Conservation (phyloP, 2,888 invertebrate genomes). For the Drosophila robusta region DNA sequence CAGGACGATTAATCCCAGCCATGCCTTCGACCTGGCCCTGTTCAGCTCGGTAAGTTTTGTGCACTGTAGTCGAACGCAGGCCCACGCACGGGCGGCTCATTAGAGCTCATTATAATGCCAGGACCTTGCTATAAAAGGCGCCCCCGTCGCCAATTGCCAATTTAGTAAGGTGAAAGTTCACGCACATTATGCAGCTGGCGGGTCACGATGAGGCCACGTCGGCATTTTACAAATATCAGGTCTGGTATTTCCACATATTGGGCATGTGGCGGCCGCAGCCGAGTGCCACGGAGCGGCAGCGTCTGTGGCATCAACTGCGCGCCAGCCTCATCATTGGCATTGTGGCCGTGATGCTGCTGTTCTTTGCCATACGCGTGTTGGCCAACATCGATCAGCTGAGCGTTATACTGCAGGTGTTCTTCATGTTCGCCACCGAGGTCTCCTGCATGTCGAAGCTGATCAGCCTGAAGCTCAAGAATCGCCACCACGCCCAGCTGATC, state of each 20-base stretch:
- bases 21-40: conserved; percentile 62
- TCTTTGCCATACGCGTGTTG: conserved; percentile 64
- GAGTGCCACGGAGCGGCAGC: conserved; percentile 15
- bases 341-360: conserved; percentile 56
- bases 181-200: conserved; percentile 44
- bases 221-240: conserved; percentile 63
- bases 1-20: conserved; percentile 62
- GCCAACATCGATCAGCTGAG: conserved; percentile 55
- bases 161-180: not conserved
- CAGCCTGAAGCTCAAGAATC: conserved; percentile 37
- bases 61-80: conserved; percentile 34
- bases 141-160: not conserved
- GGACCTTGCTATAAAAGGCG: conserved; percentile 25
- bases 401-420: conserved; percentile 71
- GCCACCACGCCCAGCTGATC: conserved; percentile 38
- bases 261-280: conserved; percentile 49
- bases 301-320: conserved; percentile 26
- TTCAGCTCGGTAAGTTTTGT: conserved; percentile 71
- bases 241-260: conserved; percentile 48
- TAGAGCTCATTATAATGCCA: conserved; percentile 47
- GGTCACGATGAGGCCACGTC: conserved; percentile 22
- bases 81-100: conserved; percentile 45
- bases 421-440: conserved; percentile 70
- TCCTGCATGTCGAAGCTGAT: conserved; percentile 65
- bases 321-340: conserved; percentile 31